phyloP scores from a whole-genome alignment of 2,797 vertebrate species.

The Nasua narica region DNA sequence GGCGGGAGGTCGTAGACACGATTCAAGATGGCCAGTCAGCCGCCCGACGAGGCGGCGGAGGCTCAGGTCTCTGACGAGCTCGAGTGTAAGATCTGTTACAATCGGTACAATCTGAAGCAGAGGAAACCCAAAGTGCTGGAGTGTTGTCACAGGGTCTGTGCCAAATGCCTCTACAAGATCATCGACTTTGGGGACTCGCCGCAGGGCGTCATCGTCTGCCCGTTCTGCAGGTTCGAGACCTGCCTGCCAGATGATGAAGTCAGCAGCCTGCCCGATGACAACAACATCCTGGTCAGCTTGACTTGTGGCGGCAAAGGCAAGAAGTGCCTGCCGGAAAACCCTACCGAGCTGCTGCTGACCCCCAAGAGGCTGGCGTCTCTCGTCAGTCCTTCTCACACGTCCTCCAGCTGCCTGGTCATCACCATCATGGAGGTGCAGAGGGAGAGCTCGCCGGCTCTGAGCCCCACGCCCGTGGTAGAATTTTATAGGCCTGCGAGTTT shows the following conservation, averaged over 20 bases:
- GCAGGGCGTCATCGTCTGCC: slow-evolving; percentile 90
- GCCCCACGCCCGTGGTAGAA: slow-evolving; percentile 82
- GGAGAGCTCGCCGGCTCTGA: slow-evolving; percentile 83
- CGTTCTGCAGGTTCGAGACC: slow-evolving; percentile 94
- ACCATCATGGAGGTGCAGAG: slow-evolving; percentile 95
- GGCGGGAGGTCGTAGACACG: background rate
- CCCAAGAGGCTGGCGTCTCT: slow-evolving; percentile 90
- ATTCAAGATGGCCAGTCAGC: slow-evolving; percentile 84
- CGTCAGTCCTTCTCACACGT: slow-evolving; percentile 86
- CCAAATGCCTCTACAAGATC: slow-evolving; percentile 95
- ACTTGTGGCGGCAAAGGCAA: slow-evolving; percentile 88
- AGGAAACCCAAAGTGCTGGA: slow-evolving; percentile 93
- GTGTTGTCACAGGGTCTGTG: slow-evolving; percentile 95
- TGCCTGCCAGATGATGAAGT: slow-evolving; percentile 88
- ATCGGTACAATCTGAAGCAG: slow-evolving; percentile 88
- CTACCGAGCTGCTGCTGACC: slow-evolving; percentile 91
- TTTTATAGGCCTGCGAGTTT: slow-evolving; percentile 89
- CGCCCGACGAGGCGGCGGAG: slow-evolving; percentile 82
- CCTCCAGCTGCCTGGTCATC: slow-evolving; percentile 95
- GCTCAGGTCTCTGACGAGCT: slow-evolving; percentile 88
- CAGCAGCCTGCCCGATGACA: slow-evolving; percentile 92
- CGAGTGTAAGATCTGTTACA: slow-evolving; percentile 99
- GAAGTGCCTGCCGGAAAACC: slow-evolving; percentile 86
- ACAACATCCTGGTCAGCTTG: slow-evolving; percentile 90
- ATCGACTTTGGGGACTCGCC: slow-evolving; percentile 92